These are phyloP conservation scores for Protonibea diacanthus DNA, from an alignment of 2,797 vertebrate genomes.

Conservation along the genomic window DNA sequence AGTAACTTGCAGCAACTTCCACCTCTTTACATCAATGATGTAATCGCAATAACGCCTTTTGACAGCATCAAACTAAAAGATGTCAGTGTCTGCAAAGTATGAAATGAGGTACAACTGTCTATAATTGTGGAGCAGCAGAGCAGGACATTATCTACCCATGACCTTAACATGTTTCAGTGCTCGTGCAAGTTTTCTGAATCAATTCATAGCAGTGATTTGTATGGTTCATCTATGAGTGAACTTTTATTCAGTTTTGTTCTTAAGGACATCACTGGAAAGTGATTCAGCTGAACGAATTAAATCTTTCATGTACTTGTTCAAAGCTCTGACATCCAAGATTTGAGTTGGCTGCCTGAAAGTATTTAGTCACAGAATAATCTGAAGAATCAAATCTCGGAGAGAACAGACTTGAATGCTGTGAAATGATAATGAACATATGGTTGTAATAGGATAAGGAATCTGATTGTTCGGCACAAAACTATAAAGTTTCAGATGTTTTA, in stretches of 20 bases:
- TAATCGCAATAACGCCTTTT: neutral
- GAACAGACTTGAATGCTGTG: neutral
- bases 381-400: neutral
- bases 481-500: neutral
- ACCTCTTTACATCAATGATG: neutral
- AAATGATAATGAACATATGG: neutral
- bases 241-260: neutral
- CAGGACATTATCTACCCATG: neutral
- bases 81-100: slow-evolving; percentile 5
- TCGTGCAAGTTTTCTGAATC: slow-evolving; percentile 9
- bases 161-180: neutral
- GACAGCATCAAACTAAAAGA: neutral
- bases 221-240: neutral
- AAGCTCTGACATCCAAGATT: neutral
- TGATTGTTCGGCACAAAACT: neutral
- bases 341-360: neutral
- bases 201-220: neutral
- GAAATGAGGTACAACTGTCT: neutral
- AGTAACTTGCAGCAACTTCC: neutral
- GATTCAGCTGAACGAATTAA: neutral
- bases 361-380: neutral
- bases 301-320: neutral
- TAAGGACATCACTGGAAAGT: neutral
- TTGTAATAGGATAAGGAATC: neutral
- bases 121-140: slow-evolving; percentile 7